Percentiles rank a stretch among this genome's conserved stretches.
Conservation (phyloP, 2,888 invertebrate species). For the Eutolmus rufibarbis region DNA sequence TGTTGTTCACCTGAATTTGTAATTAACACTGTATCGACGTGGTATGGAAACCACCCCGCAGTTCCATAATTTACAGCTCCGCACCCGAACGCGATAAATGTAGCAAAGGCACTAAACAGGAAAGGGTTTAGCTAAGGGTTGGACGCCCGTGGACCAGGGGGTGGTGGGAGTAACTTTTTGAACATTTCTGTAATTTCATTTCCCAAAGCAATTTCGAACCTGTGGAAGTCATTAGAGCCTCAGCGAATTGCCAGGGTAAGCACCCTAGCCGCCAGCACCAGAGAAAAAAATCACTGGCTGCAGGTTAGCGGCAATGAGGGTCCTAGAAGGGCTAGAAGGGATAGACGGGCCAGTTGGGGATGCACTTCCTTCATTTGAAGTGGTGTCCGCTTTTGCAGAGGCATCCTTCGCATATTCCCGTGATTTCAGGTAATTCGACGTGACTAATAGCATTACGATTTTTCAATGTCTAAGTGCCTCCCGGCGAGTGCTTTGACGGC, state of each 20-base stretch:
- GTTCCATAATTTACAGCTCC: neutral
- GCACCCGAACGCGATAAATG: neutral
- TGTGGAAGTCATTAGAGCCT: neutral
- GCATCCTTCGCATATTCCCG: neutral
- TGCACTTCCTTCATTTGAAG: neutral
- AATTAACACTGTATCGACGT: neutral
- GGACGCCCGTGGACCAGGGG: neutral
- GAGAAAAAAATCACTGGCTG: neutral
- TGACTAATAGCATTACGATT: slow-evolving; percentile 8
- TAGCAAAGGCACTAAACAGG: neutral
- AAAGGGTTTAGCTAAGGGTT: neutral
- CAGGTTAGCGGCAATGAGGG: neutral
- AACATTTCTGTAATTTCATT: neutral
- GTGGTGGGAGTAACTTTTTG: neutral
- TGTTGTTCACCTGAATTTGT: neutral
- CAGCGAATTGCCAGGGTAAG: neutral
- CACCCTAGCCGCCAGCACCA: neutral
- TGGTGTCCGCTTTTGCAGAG: neutral
- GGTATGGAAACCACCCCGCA: neutral
- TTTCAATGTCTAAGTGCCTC: neutral
- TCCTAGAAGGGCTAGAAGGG: neutral
- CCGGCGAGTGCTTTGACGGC: neutral
- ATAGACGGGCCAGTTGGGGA: neutral
- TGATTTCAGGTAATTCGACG: slow-evolving; percentile 3
- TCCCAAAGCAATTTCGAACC: slow-evolving; percentile 5